These are phyloP conservation scores for Lepus oiostolus DNA, from an alignment of 2,797 vertebrate species.

Conservation along the genomic window DNA sequence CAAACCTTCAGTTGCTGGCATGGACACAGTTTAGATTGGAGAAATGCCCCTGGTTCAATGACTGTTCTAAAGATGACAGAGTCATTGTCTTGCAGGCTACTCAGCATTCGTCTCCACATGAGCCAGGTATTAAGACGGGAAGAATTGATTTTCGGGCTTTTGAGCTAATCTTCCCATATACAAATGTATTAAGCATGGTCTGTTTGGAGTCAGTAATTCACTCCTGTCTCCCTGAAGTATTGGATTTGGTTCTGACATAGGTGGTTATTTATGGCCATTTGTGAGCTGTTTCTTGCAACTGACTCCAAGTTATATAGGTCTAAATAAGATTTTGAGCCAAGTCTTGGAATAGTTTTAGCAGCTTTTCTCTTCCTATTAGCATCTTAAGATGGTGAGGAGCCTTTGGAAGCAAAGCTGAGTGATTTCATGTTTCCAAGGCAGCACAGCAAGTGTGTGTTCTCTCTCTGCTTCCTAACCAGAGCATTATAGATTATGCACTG, in stretches of 20 bases:
- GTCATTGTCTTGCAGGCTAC: not conserved
- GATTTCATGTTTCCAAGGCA: not conserved
- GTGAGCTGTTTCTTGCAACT: not conserved
- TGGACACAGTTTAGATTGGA: not conserved
- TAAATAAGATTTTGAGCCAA: not conserved
- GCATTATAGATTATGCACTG: not conserved
- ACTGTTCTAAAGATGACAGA: not conserved
- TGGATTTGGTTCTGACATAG: not conserved
- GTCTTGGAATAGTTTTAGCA: not conserved
- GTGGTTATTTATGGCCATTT: not conserved
- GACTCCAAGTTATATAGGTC: not conserved
- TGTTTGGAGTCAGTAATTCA: conserved; percentile 37
- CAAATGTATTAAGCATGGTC: conserved; percentile 16
- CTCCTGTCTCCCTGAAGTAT: not conserved
- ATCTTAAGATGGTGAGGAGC: not conserved
- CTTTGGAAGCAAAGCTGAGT: not conserved
- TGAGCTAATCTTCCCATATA: conserved; percentile 42
- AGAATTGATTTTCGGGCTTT: conserved; percentile 59
- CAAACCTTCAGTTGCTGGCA: not conserved
- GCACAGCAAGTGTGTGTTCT: not conserved
- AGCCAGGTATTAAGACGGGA: not conserved
- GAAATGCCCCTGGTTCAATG: not conserved
- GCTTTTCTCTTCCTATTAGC: not conserved
- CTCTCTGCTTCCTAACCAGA: not conserved
- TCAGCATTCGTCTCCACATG: not conserved